These are phyloP conservation scores for Drosophila emarginata DNA, from an alignment of 2,888 invertebrate genomes.

Conservation along the genomic window DNA sequence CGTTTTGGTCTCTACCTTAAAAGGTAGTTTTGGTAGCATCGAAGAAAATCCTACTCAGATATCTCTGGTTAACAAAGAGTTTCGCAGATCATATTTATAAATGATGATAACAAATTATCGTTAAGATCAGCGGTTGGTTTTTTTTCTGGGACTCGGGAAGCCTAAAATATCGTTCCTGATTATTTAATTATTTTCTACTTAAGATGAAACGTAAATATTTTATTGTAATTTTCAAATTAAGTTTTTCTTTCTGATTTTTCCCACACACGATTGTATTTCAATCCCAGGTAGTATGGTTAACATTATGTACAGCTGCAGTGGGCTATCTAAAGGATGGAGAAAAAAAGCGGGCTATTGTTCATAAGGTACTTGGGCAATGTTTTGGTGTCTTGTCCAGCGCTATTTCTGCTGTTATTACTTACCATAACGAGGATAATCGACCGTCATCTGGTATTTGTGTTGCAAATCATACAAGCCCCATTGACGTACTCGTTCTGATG, in stretches of 20 bases:
- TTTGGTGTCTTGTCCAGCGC: constrained; percentile 96
- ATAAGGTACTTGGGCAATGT: constrained; percentile 92
- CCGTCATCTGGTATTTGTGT: constrained; percentile 95
- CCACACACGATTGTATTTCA: constrained; percentile 14
- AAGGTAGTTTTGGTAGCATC: too few relatives aligned
- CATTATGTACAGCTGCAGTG: constrained; percentile 92
- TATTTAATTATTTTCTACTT: neutral
- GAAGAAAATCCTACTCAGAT: too few relatives aligned
- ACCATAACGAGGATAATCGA: constrained; percentile 93
- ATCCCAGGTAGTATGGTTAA: constrained; percentile 92
- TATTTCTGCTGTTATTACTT: constrained; percentile 93
- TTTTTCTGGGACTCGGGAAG: neutral
- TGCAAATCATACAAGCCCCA: constrained; percentile 99
- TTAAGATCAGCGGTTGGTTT: too few relatives aligned
- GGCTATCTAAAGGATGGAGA: constrained; percentile 90
- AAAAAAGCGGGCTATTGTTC: constrained; percentile 91
- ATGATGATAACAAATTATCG: too few relatives aligned
- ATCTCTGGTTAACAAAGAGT: too few relatives aligned
- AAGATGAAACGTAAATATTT: neutral
- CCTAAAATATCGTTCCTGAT: neutral
- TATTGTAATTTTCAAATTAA: constrained; percentile 1
- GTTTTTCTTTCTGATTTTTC: neutral
- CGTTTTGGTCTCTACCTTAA: too few relatives aligned
- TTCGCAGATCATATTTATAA: too few relatives aligned
- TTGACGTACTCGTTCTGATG: constrained; percentile 97